Evolutionary conservation across 2,888 invertebrate species (phyloP).

Genomic region (Zhengitettix transpicula): DNA sequence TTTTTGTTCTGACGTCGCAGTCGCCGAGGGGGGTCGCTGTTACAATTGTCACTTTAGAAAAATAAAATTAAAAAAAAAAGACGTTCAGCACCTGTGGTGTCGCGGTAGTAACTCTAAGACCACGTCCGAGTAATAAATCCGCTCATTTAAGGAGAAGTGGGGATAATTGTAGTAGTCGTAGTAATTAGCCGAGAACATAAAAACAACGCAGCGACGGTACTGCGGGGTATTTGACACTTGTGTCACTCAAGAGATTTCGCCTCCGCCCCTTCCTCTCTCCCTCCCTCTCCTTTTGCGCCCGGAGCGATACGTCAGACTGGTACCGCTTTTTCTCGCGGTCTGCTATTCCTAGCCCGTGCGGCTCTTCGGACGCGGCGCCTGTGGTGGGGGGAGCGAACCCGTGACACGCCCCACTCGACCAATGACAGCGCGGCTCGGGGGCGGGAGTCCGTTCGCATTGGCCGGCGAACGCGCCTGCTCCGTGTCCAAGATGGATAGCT

Average conservation of each 20-base stretch:
- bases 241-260: too few relatives aligned
- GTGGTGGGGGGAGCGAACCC: not conserved
- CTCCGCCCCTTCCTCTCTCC: too few relatives aligned
- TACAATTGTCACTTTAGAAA: too few relatives aligned
- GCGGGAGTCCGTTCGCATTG: not conserved
- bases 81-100: not conserved
- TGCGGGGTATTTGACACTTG: not conserved
- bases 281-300: too few relatives aligned
- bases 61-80: too few relatives aligned
- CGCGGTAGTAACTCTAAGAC: not conserved
- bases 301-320: too few relatives aligned
- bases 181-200: not conserved
- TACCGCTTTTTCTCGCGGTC: slow-evolving; percentile 20
- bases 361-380: slow-evolving; percentile 3
- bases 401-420: not conserved
- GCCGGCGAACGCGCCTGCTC: not conserved
- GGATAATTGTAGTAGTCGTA: not conserved
- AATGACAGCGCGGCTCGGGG: slow-evolving; percentile 4
- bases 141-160: not conserved
- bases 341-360: slow-evolving; percentile 26
- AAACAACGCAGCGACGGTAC: not conserved
- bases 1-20: too few relatives aligned
- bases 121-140: not conserved
- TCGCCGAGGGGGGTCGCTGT: too few relatives aligned
- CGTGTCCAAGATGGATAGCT: slow-evolving; percentile 2